Base-by-base conservation (phyloP, 2,797 vertebrate genomes). In the Melanotaenia boesemani region DNA sequence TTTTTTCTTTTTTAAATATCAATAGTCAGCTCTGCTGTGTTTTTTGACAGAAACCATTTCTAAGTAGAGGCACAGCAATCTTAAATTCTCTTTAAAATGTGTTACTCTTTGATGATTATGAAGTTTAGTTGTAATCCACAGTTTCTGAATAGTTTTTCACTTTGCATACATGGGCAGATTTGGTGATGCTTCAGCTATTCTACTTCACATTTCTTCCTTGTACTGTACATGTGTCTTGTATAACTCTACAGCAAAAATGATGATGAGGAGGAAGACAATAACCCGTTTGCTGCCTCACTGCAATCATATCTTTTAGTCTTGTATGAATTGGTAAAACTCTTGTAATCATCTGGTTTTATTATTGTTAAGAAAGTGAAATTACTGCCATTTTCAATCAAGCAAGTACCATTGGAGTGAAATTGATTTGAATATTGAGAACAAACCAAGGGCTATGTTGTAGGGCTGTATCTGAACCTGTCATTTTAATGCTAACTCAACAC, bases 351-450 rank as follows among this genome's bases (percentile, higher is more conserved):
- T 67, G 54, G 34, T 59, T 82, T 70, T 34, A 52, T 55, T 60
- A 58, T 36, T 6, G 10, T 74, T 76, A 36, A 70, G 39, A 73
- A 64, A 71, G 64, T 57, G 18, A 79, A 79, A 74, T 77, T 41
- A 57, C 65, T 74, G 24, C 57, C 12, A 36, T 85, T 76, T 81
- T 16, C 69, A 59, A 61, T 80, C 32, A 46, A 71, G 79, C 58
- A 24, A 67, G 64, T 55, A 18, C 13, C 26, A 18, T 26, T 11
- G 18, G 71, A 46, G 57, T 57, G 9, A 63, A 57, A 74, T 26
- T 67, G 71, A 80, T 75, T 46, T 6, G 4, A 57, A 39, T 30
- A 64, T 34, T 36, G 32, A 56, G 28, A 63, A 22, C 11, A 57
- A 52, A 63, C 9, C 6, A 41, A 24, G 24, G 10, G 50, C 24